Base-by-base conservation (phyloP, 2,113 vertebrate genomes). In the Tamias sibiricus region DNA sequence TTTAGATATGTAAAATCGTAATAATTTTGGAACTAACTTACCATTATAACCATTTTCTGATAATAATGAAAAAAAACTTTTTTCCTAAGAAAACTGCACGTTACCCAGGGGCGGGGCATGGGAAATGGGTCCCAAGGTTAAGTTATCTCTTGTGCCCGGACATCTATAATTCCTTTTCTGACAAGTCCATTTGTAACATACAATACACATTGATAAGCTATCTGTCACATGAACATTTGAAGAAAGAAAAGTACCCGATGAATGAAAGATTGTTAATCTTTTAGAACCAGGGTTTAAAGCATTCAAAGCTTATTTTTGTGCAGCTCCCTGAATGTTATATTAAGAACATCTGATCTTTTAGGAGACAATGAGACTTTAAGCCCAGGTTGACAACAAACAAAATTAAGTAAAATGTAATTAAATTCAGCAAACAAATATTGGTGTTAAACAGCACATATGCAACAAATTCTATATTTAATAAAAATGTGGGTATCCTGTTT, bases 121-220 rank as follows among this genome's bases (percentile, higher is more conserved):
- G 98, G 98, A 98, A 99, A 97, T 88, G 95, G 95, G 87, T 94
- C 89, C 76, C 92, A 90, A 97, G 71, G 97, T 98, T 98, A 98
- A 98, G 98, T 98, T 99, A 98, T 99, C 98, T 98, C 91, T 95
- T 95, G 86, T 95, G 97, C 97, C 95, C 84, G 85, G 97, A 97
- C 79, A 98, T 97, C 91, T 96, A 64, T 90, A 98, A 97, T 97
- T 97, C 90, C 84, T 94, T 93, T 98, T 96, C 97, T 98, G 98
- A 98, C 98, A 98, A 98, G 97, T 91, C 97, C 97, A 84, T 96
- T 97, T 95, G 96, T 95, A 95, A 96, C 49, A 84, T 97, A 98
- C 98, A 98, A 98, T 98, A 97, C 87, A 94, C 97, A 98, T 98
- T 97, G 98, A 98, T 98, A 98, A 98, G 97, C 66, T 97, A 96